Base-by-base conservation (phyloP, 2,888 invertebrate genomes). In the Lasioglossum zephyrum region DNA sequence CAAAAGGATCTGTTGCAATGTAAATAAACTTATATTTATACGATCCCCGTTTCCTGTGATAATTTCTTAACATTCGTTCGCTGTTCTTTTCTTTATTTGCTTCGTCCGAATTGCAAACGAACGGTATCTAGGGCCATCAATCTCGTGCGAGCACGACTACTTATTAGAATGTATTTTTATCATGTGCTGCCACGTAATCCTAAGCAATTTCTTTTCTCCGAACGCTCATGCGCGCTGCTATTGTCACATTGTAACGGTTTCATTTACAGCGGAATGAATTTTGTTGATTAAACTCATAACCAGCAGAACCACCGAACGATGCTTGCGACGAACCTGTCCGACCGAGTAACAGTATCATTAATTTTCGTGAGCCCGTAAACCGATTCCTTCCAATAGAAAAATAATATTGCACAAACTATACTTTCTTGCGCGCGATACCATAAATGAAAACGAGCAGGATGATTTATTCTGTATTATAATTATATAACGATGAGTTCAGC, bases 21-120 rank as follows among this genome's bases (percentile, higher is more conserved):
- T 95, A 95, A 95, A 95, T 95, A 95, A 95, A 95, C 95, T 93
- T 95, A 95, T 94, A 95, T 94, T 95, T 95, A 94, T 95, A 95
- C 93, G 92, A 94, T 9, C 22, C 87, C 77, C 39, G 60, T n/a
- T 75, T 63, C 44, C 26, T 57, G n/a, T 57, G 11, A 22, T 49
- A 75, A 75, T 49, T 57, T 44, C 73, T 47, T 72, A 47, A 72
- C 39, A 66, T 47, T 44, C 39, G 39, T n/a, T 47, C 1, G 13
- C n/a, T 31, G 11, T 26, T 57, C 57, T n/a, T 11, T 57, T 4
- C 9, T 11, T 16, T 53, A 31, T 6, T 13, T 36, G 4, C 13
- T 8, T 13, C 13, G 0, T 44, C 4, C 22, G 4, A 53, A 47
- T 77, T 18, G 26, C 18, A 66, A 31, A 63, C n/a, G 36, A 36